Evolutionary conservation across 2,888 invertebrate genomes (phyloP).

Genomic region (Linyphia triangularis): DNA sequence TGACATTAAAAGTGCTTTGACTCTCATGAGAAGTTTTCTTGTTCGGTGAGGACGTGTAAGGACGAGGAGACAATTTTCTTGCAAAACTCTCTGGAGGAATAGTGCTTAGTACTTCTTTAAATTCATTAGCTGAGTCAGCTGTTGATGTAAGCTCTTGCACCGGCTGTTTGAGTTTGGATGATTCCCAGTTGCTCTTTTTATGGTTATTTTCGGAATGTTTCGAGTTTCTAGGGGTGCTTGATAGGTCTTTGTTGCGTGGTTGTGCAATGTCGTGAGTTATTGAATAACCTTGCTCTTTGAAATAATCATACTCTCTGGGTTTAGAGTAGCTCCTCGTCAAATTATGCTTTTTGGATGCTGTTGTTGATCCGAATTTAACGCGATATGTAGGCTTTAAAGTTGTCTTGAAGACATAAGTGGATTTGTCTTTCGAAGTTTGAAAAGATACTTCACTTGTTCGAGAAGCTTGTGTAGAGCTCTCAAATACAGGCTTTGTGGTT

Average conservation of each 20-base stretch:
- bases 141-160: neutral
- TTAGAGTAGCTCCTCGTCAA: neutral
- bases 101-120: neutral
- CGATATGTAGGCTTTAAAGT: neutral
- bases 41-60: neutral
- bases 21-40: neutral
- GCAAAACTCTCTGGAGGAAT: neutral
- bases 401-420: neutral
- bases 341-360: neutral
- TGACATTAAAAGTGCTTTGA: neutral
- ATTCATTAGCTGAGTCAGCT: neutral
- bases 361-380: neutral
- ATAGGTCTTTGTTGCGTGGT: neutral
- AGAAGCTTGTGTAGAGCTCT: neutral
- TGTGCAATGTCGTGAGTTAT: constrained; percentile 6
- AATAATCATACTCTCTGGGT: constrained; percentile 23
- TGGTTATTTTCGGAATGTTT: neutral
- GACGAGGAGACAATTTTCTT: neutral
- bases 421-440: neutral
- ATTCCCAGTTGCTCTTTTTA: neutral
- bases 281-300: constrained; percentile 30
- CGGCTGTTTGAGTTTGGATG: neutral
- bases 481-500: neutral
- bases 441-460: neutral
- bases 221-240: neutral